Base-by-base conservation (phyloP, 2,888 invertebrate species). In the Sialis fuliginosa region DNA sequence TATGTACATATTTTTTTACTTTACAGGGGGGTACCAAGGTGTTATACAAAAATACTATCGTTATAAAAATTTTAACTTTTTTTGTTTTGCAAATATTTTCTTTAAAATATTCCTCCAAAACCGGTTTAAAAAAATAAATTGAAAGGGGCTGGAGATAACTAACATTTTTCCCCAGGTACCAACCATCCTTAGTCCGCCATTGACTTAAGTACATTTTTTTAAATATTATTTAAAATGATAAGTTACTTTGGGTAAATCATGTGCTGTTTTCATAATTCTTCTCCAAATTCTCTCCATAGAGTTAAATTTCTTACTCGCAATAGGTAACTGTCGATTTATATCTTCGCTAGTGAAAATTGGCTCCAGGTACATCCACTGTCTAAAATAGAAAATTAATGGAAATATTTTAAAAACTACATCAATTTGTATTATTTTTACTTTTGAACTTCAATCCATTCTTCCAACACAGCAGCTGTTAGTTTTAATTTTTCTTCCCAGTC, bases 261-360 rank as follows among this genome's bases (percentile, higher is more conserved):
- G 63, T 0, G 83, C 83, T 5, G 72, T 65, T 51, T 77, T 71
- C 81, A 86, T 85, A 42, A 87, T 76, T 49, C 85, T 68, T 46
- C 79, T 70, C 88, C 88, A 88, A 51, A 79, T 79, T 35, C 83
- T 71, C 58, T 86, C 83, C 74, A 87, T 82, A 6, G 79, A 77
- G 37, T 74, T 74, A 60, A 83, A 88, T 57, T 85, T 83, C 58
- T 85, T 83, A 10, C 79, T 77, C 61, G 88, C 87, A 5, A 75
- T 65, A 0, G 87, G 86, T 57, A 89, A 65, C 60, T 87, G 86
- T 0, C 77, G 74, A 44, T 77, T 78, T 49, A 88, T 86, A 58
- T 87, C 87, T 54, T 83, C 83, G 5, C 84, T 84, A 1, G 78
- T 77, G 60, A 88, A 87, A 55, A 88, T 84, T 0, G 87, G 86